Conservation (phyloP, 2,888 invertebrate genomes). For the Erpobdella octoculata region DNA sequence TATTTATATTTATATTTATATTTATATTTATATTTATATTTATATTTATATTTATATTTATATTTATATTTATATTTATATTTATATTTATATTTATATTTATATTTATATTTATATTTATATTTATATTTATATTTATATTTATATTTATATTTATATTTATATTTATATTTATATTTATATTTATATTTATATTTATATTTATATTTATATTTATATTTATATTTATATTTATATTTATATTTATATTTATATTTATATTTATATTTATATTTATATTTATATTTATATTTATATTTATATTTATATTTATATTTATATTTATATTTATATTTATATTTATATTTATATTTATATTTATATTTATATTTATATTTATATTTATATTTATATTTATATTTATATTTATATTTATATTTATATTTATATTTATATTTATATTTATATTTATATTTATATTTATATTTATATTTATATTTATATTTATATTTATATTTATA, state of each 20-base stretch:
- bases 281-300: no score
- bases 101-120: background rate
- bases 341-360: background rate
- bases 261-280: background rate
- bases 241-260: background rate
- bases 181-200: background rate
- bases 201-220: background rate
- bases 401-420: background rate
- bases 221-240: background rate
- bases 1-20: background rate
- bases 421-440: background rate
- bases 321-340: background rate
- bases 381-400: background rate
- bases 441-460: background rate
- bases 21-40: background rate
- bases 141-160: background rate
- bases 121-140: background rate
- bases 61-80: background rate
- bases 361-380: background rate
- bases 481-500: background rate
- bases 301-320: conserved; percentile 10
- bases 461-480: background rate
- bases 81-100: background rate
- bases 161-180: background rate
- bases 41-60: background rate